Percentiles rank a stretch among this genome's conserved stretches.
Conservation (phyloP, 2,888 invertebrate species). For the Hyppa rectilinea region DNA sequence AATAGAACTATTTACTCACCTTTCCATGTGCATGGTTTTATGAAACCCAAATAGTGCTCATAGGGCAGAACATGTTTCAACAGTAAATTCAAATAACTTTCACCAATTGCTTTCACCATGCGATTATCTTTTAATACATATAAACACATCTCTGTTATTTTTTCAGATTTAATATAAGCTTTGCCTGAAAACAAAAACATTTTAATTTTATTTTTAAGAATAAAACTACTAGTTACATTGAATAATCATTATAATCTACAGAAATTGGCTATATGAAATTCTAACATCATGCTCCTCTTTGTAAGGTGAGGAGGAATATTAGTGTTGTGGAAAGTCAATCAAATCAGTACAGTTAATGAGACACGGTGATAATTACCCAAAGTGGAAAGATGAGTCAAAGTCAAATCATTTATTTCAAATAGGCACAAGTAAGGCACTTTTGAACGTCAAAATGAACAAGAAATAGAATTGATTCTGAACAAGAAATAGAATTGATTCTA, state of each 20-base stretch:
- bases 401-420: no score
- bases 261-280: no score
- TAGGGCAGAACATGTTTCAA: slow-evolving; percentile 89
- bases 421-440: no score
- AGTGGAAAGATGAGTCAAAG: neutral
- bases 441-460: no score
- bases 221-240: no score
- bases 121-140: slow-evolving; percentile 80
- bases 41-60: slow-evolving; percentile 87
- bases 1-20: slow-evolving; percentile 76
- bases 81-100: slow-evolving; percentile 90
- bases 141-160: slow-evolving; percentile 80
- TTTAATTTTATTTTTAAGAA: no score
- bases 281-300: no score
- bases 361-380: neutral
- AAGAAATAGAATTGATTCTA: no score
- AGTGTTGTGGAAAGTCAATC: neutral
- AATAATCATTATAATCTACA: no score
- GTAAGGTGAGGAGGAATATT: no score
- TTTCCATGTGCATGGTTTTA: slow-evolving; percentile 90
- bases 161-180: slow-evolving; percentile 83
- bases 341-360: neutral
- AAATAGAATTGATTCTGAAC: no score
- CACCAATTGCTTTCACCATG: slow-evolving; percentile 81
- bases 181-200: slow-evolving; percentile 72